Base-by-base conservation (phyloP, 2,888 invertebrate genomes). In the Ellobium chinense region DNA sequence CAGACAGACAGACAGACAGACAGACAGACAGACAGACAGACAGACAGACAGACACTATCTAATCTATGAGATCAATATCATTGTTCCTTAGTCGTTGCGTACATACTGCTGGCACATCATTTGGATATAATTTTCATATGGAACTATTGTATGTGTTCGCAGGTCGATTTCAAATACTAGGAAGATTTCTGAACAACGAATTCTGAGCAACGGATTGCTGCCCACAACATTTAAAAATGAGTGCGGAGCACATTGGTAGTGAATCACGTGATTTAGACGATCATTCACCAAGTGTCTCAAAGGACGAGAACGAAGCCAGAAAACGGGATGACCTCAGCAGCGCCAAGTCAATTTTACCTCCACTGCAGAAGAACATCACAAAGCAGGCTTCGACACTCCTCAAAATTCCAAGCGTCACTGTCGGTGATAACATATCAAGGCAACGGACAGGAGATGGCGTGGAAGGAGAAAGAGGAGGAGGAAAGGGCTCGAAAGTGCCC, bases 321-420 rank as follows among this genome's bases (percentile, higher is more conserved):
- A 7, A 18, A 27, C 27, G 70, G 29, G 54, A 70, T 36, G 70
- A 70, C 70, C 2, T 70, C n/a, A 70, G 54, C 54, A 70, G 39
- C 21, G 70, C 70, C 46, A 70, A 29, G 31, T 70, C 70, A 18
- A 27, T 70, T 24, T 29, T 70, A 9, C 70, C 70, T 70, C 70
- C 70, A 14, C 31, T 70, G 21, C 70, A 27, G 18, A 54, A 70
- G 46, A 70, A 24, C 54, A 31, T 54, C 54, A 39, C 9, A 24
- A 24, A 24, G 9, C n/a, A 54, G 5, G 46, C 24, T 7, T 12
- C 21, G 27, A 39, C 54, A 7, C 12, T 14, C 18, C 4, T 9
- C 31, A 18, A 65, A 34, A 34, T 27, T 7, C 9, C 14, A 9
- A 60, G 7, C 27, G n/a, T 3, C 37, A 36, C 21, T 36, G 37